A percentile compares a stretch with the other conserved stretches of the same genome.
Evolutionary conservation across 1,140 invertebrate genomes (phyloP).

Genomic region (Acromyrmex heyeri): DNA sequence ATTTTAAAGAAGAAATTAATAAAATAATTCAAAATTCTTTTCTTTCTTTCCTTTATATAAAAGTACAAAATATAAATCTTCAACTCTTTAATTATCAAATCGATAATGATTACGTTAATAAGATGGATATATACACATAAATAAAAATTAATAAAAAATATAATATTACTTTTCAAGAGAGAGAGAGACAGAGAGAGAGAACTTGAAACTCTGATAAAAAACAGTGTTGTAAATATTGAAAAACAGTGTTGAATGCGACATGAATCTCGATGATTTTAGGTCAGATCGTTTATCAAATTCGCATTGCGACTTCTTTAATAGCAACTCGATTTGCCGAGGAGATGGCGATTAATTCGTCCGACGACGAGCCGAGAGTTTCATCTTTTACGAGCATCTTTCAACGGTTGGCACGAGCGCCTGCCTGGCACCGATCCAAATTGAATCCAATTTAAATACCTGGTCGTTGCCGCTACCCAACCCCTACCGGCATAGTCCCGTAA

Average conservation of each 20-base stretch:
- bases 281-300: conserved; percentile 24
- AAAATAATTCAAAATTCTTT: neutral
- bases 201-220: neutral
- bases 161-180: neutral
- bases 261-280: conserved; percentile 10
- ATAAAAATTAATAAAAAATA: neutral
- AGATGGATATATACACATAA: neutral
- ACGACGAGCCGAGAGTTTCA: conserved; percentile 47
- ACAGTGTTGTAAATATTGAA: neutral
- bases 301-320: conserved; percentile 40
- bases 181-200: too few relatives aligned
- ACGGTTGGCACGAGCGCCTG: conserved; percentile 35
- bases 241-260: neutral
- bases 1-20: neutral
- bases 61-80: neutral
- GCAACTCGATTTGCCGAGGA: conserved; percentile 32
- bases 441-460: conserved; percentile 63
- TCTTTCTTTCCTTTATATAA: neutral
- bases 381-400: conserved; percentile 59
- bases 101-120: neutral
- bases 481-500: conserved; percentile 1
- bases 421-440: conserved; percentile 54
- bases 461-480: conserved; percentile 4
- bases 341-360: conserved; percentile 57
- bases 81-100: neutral